A percentile compares a stretch with the other conserved stretches of the same genome.
Evolutionary conservation across 2,797 vertebrate genomes (phyloP).

Genomic region (Myotis daubentonii): DNA sequence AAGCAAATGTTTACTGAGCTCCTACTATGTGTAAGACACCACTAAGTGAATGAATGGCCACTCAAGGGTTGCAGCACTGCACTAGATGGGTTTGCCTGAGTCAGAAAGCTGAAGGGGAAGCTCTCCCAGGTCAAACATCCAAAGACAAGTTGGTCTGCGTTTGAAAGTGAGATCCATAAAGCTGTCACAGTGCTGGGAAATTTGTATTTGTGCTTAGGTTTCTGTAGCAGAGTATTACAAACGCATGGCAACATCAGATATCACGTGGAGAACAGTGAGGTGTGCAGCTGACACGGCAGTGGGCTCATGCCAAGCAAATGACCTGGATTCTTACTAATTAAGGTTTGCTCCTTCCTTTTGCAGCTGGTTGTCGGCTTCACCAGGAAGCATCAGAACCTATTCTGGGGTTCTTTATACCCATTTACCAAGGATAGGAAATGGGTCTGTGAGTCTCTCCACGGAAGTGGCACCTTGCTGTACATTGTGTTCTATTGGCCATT

Average conservation of each 20-base stretch:
- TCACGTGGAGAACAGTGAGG: neutral
- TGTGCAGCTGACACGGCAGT: neutral
- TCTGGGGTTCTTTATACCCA: neutral
- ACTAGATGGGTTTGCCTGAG: neutral
- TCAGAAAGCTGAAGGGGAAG: slow-evolving; percentile 38
- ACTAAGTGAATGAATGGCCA: neutral
- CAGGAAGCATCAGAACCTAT: neutral
- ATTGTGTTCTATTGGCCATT: neutral
- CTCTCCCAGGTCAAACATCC: slow-evolving; percentile 6
- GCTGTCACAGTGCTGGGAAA: slow-evolving; percentile 3
- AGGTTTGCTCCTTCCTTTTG: slow-evolving; percentile 26
- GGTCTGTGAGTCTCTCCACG: neutral
- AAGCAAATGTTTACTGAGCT: slow-evolving; percentile 32
- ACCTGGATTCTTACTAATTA: slow-evolving; percentile 36
- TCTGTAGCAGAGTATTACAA: slow-evolving; percentile 14
- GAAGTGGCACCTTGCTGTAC: neutral
- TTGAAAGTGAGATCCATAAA: slow-evolving; percentile 42
- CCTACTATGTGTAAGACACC: neutral
- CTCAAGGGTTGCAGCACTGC: neutral
- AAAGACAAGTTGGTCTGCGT: slow-evolving; percentile 34
- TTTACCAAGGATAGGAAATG: slow-evolving; percentile 11
- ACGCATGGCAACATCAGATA: neutral
- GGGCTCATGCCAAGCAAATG: slow-evolving; percentile 2
- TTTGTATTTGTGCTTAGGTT: slow-evolving; percentile 33
- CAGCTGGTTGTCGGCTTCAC: neutral